Evolutionary conservation across 2,797 vertebrate species (phyloP).

Genomic region (Otolemur crassicaudatus): DNA sequence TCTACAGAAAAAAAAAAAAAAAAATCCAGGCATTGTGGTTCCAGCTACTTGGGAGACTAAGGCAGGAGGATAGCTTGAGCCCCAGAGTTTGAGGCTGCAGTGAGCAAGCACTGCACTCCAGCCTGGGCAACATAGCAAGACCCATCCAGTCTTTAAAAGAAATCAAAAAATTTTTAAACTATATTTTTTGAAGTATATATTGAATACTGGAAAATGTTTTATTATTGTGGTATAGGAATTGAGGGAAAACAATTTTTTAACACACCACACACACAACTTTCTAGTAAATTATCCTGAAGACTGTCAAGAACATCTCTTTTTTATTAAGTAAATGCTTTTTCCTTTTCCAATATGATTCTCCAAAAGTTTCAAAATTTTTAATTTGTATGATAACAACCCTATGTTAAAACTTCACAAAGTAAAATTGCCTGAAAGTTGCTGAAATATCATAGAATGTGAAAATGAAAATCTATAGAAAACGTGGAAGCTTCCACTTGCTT

Average conservation of each 20-base stretch:
- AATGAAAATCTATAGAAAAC: conserved; percentile 64
- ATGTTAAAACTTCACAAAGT: conserved; percentile 31
- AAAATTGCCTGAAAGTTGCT: conserved; percentile 39
- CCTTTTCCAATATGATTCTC: conserved; percentile 5
- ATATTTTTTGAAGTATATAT: background rate
- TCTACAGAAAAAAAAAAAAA: background rate
- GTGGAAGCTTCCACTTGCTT: background rate
- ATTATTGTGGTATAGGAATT: conserved; percentile 1
- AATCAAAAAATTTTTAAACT: background rate
- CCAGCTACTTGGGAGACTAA: background rate
- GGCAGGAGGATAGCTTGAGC: background rate
- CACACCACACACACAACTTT: background rate
- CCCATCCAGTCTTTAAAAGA: background rate
- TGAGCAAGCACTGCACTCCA: background rate
- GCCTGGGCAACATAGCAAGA: background rate
- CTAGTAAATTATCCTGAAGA: conserved; percentile 29
- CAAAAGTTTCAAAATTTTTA: conserved; percentile 43
- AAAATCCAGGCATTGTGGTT: background rate
- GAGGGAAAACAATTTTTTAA: conserved; percentile 36
- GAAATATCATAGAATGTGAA: conserved; percentile 13
- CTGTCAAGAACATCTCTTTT: background rate
- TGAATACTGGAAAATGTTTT: background rate
- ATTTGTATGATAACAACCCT: background rate
- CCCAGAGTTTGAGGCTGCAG: background rate
- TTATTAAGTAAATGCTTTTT: background rate